phyloP scores from a whole-genome alignment of 2,888 invertebrate species.

The Trissoscelio sp. region DNA sequence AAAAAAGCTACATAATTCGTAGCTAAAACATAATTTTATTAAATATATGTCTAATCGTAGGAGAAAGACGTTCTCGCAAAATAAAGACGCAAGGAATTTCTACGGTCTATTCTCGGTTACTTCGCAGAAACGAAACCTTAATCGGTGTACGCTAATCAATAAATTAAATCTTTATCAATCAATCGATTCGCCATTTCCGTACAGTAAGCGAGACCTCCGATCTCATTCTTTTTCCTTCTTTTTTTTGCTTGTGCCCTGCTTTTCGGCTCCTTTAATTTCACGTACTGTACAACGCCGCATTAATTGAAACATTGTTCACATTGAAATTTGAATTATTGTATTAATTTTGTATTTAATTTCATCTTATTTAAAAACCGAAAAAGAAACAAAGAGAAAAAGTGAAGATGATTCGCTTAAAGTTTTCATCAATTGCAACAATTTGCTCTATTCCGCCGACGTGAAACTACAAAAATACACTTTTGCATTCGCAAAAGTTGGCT shows the following conservation, averaged over 20 bases:
- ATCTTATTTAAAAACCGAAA: slow-evolving; percentile 3
- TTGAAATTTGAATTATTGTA: neutral
- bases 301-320: neutral
- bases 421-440: slow-evolving; percentile 60
- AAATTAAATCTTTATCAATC: slow-evolving; percentile 39
- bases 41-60: slow-evolving; percentile 66
- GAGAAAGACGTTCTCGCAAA: slow-evolving; percentile 64
- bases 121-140: slow-evolving; percentile 50
- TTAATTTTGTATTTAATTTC: neutral
- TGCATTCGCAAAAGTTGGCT: slow-evolving; percentile 9
- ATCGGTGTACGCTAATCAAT: slow-evolving; percentile 49
- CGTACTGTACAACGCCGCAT: slow-evolving; percentile 17
- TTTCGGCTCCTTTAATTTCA: neutral
- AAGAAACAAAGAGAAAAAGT: slow-evolving; percentile 8
- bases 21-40: slow-evolving; percentile 69
- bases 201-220: slow-evolving; percentile 6
- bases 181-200: slow-evolving; percentile 13
- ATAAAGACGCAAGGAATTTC: slow-evolving; percentile 60
- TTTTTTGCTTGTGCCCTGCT: slow-evolving; percentile 2
- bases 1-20: no score
- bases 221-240: neutral
- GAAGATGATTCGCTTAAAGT: slow-evolving; percentile 32
- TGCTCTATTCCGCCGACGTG: slow-evolving; percentile 17
- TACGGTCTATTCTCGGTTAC: slow-evolving; percentile 55
- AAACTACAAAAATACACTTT: slow-evolving; percentile 56